These are phyloP conservation scores for Mus pahari DNA, from an alignment of 2,113 vertebrate genomes.

Conservation along the genomic window DNA sequence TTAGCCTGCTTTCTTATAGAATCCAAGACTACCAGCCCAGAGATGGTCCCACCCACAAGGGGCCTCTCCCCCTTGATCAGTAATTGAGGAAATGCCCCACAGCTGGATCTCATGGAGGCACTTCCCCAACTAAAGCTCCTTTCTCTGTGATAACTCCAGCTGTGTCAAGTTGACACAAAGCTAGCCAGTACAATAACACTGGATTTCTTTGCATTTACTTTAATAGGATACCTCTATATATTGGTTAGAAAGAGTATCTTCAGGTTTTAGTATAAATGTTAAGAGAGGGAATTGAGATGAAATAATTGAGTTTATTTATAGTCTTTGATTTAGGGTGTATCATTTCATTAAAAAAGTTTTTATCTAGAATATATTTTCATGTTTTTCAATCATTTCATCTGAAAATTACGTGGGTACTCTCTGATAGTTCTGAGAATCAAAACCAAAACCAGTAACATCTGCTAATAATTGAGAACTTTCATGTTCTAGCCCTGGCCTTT, in stretches of 20 bases:
- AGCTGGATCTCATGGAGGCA: no score
- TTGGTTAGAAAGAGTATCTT: slow-evolving; percentile 31
- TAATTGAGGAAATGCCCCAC: no score
- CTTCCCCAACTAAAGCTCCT: no score
- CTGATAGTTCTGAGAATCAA: background rate
- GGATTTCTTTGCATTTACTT: slow-evolving; percentile 45
- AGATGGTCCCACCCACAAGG: no score
- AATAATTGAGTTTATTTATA: slow-evolving; percentile 43
- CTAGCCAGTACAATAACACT: no score
- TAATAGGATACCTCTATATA: background rate
- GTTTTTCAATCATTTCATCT: background rate
- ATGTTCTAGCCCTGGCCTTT: background rate
- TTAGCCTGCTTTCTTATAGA: no score
- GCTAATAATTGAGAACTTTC: background rate
- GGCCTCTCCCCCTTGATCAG: no score
- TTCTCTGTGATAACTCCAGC: no score
- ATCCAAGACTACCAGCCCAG: no score
- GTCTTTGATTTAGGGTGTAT: slow-evolving; percentile 6
- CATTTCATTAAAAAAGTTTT: slow-evolving; percentile 30
- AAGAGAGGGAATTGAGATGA: slow-evolving; percentile 25
- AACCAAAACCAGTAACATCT: background rate
- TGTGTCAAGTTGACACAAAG: no score
- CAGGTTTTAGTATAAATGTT: slow-evolving; percentile 12
- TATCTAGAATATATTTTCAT: background rate
- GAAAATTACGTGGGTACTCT: background rate